Base-by-base conservation (phyloP, 2,797 vertebrate species). In the Calcarius lapponicus region DNA sequence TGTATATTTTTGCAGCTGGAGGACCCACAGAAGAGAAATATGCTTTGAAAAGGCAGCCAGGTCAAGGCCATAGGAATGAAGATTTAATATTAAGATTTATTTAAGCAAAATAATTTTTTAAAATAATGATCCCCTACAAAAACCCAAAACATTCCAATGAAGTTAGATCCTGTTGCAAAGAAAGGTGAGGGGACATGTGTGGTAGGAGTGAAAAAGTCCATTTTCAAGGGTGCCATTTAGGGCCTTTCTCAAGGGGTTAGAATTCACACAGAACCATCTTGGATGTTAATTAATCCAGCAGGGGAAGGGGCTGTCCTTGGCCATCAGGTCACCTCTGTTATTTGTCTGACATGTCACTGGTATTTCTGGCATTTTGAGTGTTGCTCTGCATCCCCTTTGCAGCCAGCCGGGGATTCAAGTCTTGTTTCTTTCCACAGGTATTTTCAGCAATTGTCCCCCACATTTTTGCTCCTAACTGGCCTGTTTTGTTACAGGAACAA, bases 1-100 rank as follows among this genome's bases (percentile, higher is more conserved):
- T 48, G 90, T 65, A 5, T 95, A 93, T 92, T 95, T 96, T 90
- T 90, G 76, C 83, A 96, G 92, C 80, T 95, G 92, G 64, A 90
- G 38, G 79, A 86, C 31, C 13, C 16, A 4, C 0, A 65, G 48
- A 82, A 82, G 45, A 90, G 51, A 92, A 93, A 86, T 13, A 34
- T 3, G 29, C 51, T 89, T 76, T 85, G 48, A 60, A 92, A 76
- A 85, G 32, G 67, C 86, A 92, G 34, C 56, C 60, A n/a, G 75
- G 61, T 43, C 1, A 0, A 88, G 71, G 42, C 36, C 34, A 24
- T 32, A 45, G 4, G n/a, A 80, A 69, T 12, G 50, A 78, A 81
- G 43, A 86, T 21, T 65, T 19, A 60, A 60, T 14, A 54, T 42
- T 14, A 45, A 53, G 38, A 79, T 72, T 91, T 45, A 71, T 36